phyloP scores from a whole-genome alignment of 2,113 vertebrate genomes.

The Tragelaphus strepsiceros region DNA sequence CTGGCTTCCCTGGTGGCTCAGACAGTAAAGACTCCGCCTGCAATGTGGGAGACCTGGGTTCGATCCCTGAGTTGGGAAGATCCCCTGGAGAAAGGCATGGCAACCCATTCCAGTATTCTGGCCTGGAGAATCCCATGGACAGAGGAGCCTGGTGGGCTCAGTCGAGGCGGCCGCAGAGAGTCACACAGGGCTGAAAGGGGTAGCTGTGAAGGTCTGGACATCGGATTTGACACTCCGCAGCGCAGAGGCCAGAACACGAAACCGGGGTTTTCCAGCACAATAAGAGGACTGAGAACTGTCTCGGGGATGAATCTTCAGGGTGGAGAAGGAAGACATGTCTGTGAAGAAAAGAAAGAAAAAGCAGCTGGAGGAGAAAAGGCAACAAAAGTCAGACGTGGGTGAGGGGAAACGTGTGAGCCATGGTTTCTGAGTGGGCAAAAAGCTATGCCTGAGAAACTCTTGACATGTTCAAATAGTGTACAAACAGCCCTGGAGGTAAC shows the following conservation, averaged over 20 bases:
- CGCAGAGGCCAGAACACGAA: accelerated
- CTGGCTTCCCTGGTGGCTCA: not conserved
- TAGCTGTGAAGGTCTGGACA: accelerated
- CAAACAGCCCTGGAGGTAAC: not conserved
- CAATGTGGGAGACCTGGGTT: not conserved
- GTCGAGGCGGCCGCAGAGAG: not conserved
- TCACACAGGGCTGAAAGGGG: accelerated
- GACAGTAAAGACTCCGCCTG: not conserved
- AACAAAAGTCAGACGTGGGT: accelerated
- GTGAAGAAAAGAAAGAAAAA: not conserved
- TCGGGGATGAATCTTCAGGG: no score
- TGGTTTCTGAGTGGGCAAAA: no score
- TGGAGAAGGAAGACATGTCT: not conserved
- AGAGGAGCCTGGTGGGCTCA: not conserved
- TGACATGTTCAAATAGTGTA: not conserved
- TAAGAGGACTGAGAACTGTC: not conserved
- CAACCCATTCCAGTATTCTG: not conserved
- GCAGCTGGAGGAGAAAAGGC: no score
- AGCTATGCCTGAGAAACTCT: not conserved
- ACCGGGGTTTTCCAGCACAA: not conserved
- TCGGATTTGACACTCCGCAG: accelerated
- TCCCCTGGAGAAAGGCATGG: not conserved
- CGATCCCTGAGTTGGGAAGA: accelerated
- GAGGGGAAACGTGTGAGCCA: accelerated
- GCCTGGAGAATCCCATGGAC: not conserved